Conservation (phyloP, 2,113 vertebrate species). For the Polypterus senegalus region DNA sequence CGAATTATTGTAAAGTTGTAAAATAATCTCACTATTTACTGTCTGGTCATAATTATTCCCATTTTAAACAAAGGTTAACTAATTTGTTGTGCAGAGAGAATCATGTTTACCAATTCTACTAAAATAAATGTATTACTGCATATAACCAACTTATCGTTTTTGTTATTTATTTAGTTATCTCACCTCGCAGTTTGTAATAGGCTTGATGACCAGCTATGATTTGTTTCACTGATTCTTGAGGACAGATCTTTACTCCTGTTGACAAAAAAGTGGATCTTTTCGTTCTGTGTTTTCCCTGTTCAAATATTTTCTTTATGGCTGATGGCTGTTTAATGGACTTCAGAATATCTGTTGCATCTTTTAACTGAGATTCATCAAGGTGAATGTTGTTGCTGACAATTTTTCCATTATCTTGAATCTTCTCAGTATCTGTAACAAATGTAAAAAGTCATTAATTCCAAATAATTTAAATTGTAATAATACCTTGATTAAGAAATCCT, state of each 20-base stretch:
- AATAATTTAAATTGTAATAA: too few relatives aligned
- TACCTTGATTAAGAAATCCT: too few relatives aligned
- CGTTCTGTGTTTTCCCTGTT: slow-evolving; percentile 47
- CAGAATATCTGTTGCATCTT: slow-evolving; percentile 35
- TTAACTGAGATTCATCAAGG: slow-evolving; percentile 28
- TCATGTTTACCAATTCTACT: too few relatives aligned
- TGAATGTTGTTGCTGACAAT: slow-evolving; percentile 42
- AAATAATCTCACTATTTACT: too few relatives aligned
- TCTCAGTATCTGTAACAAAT: background rate
- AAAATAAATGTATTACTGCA: too few relatives aligned
- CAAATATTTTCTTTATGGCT: slow-evolving; percentile 45
- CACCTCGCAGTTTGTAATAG: slow-evolving; percentile 84
- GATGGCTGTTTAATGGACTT: slow-evolving; percentile 36
- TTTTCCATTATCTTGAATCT: slow-evolving; percentile 8
- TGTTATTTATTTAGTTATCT: slow-evolving; percentile 9
- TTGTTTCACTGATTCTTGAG: slow-evolving; percentile 67
- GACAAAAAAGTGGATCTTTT: slow-evolving; percentile 68
- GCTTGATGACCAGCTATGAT: slow-evolving; percentile 69
- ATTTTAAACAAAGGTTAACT: too few relatives aligned
- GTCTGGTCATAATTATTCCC: too few relatives aligned
- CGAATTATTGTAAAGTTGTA: too few relatives aligned
- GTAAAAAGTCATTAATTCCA: background rate
- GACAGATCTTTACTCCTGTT: slow-evolving; percentile 69
- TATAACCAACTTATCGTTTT: background rate
- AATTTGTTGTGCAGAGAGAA: too few relatives aligned